Evolutionary conservation across 2,797 vertebrate genomes (phyloP).

Genomic region (Tiaroga cobitis): DNA sequence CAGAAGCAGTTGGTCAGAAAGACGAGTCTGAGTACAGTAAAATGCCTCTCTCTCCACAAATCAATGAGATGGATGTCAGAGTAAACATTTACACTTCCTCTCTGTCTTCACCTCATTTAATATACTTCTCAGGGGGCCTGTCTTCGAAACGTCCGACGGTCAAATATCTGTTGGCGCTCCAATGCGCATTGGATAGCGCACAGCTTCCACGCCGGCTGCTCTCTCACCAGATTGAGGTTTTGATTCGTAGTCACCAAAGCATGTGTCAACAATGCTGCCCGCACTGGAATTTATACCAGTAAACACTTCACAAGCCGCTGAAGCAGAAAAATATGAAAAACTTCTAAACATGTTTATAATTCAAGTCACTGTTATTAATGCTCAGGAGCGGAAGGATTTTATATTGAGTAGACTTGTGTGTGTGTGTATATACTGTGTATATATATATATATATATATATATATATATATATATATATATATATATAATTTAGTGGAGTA

Average conservation of each 20-base stretch:
- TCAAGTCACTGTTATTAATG: background rate
- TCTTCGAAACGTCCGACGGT: background rate
- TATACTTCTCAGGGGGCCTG: background rate
- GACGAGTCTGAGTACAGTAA: background rate
- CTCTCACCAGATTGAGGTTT: background rate
- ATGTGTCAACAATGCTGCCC: background rate
- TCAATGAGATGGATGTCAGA: slow-evolving; percentile 39
- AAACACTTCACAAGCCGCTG: slow-evolving; percentile 1
- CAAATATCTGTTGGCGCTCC: background rate
- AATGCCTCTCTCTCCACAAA: slow-evolving; percentile 1
- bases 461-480: too few relatives aligned
- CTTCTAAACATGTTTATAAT: background rate
- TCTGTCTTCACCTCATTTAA: slow-evolving; percentile 23
- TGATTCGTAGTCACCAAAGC: slow-evolving; percentile 3
- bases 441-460: too few relatives aligned
- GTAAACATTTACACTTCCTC: slow-evolving; percentile 36
- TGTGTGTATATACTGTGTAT: too few relatives aligned
- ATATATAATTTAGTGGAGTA: background rate
- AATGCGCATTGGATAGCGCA: background rate
- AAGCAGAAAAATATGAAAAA: background rate
- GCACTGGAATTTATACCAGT: background rate
- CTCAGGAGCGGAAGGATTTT: background rate
- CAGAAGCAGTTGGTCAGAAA: background rate
- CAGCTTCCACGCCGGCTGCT: background rate
- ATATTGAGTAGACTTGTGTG: background rate